Base-by-base conservation (phyloP, 2,113 vertebrate species). In the Antechinus flavipes region DNA sequence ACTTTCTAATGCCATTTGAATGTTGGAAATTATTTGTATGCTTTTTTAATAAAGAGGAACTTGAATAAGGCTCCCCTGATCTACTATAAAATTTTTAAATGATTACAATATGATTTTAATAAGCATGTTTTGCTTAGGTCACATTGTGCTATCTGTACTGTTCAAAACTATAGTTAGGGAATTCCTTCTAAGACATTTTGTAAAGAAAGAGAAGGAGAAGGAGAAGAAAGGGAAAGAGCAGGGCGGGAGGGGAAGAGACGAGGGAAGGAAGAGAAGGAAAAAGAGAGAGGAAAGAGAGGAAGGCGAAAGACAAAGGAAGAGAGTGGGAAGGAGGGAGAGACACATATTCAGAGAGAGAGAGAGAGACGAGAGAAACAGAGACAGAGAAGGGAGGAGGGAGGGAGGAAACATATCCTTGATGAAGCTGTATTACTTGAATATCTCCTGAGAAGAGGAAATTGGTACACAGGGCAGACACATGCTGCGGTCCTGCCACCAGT, bases 111-210 rank as follows among this genome's bases (percentile, higher is more conserved):
- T 0, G 61, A 25, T n/a, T 93, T 96, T 95, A 61, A 42, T 42
- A 68, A 26, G n/a, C 42, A 2, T 90, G 35, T 93, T 55, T 35
- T 94, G 91, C 95, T 68, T 93, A 56, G 90, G 91, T 89, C 93
- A 54, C 46, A 10, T 91, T 5, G 30, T 42, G 27, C 52, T 49
- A 46, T 90, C 42, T 46, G 0, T 42, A 23, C 93, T 93, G 91
- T 50, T 92, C 25, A 96, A 56, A 91, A 35, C 89, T 54, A 56
- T 68, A 46, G 58, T 52, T 14, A 7, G 76, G 47, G 54, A 91
- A 52, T 94, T 90, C 94, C 91, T 76, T 94, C n/a, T 90, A 58
- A 94, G 91, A 90, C 42, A n/a, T 93, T 91, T 47, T 93, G 9
- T 89, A 27, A 91, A 91, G n/a, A 76, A 90, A 84, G n/a, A 14